Conservation (phyloP, 2,888 invertebrate genomes). For the Steromphala cineraria region DNA sequence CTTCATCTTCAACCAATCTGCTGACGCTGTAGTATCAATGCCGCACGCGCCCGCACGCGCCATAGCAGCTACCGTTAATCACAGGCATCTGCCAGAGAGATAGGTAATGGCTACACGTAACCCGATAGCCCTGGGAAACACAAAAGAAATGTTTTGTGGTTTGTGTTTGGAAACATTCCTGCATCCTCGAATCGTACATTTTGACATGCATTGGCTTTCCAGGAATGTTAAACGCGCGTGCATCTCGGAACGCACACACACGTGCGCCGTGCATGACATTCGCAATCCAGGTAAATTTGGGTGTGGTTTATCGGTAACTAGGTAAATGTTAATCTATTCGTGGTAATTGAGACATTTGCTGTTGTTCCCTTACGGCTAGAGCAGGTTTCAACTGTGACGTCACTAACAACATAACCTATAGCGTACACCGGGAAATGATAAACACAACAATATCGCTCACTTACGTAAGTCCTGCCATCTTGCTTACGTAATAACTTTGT, state of each 20-base stretch:
- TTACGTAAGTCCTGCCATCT: no score
- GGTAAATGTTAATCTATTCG: no score
- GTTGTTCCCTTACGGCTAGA: no score
- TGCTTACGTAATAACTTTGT: no score
- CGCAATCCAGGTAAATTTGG: not conserved
- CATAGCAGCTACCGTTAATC: not conserved
- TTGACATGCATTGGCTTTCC: not conserved
- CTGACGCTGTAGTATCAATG: no score
- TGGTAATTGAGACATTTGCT: no score
- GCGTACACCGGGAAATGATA: no score
- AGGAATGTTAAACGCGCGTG: conserved; percentile 2
- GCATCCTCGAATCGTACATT: not conserved
- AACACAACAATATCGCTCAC: no score
- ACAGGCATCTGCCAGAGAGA: not conserved
- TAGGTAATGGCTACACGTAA: not conserved
- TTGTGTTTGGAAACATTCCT: conserved; percentile 16
- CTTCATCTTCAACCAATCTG: no score
- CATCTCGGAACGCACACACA: not conserved
- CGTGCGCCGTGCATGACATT: not conserved
- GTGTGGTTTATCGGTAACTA: not conserved
- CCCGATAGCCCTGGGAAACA: conserved; percentile 7
- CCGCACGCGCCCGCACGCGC: conserved; percentile 8
- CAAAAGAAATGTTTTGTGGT: conserved; percentile 12
- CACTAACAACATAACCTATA: no score
- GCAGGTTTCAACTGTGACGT: no score